A percentile compares a stretch with the other conserved stretches of the same genome.
phyloP scores from a whole-genome alignment of 2,797 vertebrate species.

The Rhodeus uyekii region DNA sequence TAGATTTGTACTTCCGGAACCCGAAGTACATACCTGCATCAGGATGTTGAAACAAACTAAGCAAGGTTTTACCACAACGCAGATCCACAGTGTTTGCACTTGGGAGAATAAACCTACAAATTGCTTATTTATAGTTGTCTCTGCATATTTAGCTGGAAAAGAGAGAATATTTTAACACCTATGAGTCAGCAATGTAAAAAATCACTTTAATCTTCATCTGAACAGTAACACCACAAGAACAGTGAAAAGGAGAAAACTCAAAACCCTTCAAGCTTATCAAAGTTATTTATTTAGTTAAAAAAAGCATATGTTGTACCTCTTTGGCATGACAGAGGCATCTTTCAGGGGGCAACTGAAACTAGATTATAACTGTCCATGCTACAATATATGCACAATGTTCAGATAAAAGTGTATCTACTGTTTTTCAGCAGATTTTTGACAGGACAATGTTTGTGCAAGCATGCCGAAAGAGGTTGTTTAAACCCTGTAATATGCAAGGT shows the following conservation, averaged over 20 bases:
- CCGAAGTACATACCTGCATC: too few relatives aligned
- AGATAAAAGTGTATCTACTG: neutral
- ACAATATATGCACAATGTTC: neutral
- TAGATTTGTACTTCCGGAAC: neutral
- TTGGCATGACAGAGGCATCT: neutral
- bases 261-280: neutral
- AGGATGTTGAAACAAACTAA: neutral
- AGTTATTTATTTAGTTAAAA: neutral
- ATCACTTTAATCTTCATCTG: neutral
- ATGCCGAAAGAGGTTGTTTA: neutral
- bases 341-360: neutral
- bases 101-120: neutral
- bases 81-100: neutral
- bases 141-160: neutral
- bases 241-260: neutral
- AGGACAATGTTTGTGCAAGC: neutral
- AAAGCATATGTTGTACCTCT: neutral
- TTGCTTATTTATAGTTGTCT: constrained; percentile 18
- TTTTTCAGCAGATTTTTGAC: neutral
- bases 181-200: constrained; percentile 6
- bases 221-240: neutral
- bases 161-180: constrained; percentile 12
- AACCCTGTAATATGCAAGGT: neutral
- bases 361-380: constrained; percentile 4
- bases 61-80: neutral